Evolutionary conservation across 2,113 vertebrate genomes (phyloP).

Genomic region (Chionomys nivalis): DNA sequence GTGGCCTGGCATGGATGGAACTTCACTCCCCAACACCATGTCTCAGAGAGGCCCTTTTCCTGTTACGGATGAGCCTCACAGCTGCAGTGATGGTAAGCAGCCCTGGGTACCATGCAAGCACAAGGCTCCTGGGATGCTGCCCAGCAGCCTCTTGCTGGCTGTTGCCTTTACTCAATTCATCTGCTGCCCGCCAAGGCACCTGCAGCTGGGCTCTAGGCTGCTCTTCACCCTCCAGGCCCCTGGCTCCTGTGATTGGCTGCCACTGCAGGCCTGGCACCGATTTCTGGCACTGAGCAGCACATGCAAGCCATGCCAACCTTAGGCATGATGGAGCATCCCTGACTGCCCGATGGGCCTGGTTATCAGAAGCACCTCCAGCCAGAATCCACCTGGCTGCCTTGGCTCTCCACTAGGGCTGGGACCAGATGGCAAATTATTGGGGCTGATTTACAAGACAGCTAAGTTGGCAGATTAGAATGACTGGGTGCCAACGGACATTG

Average conservation of each 20-base stretch:
- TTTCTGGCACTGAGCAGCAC: neutral
- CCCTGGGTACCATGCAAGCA: neutral
- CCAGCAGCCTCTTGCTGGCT: neutral
- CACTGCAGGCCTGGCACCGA: neutral
- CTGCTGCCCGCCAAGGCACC: neutral
- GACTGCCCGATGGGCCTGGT: neutral
- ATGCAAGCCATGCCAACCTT: neutral
- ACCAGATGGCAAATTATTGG: conserved; percentile 75
- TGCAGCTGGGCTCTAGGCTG: conserved; percentile 21
- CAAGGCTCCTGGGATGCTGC: neutral
- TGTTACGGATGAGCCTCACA: neutral
- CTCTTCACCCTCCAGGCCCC: neutral
- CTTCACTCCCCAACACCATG: accelerated
- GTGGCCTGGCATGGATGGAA: neutral
- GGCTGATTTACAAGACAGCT: conserved; percentile 68
- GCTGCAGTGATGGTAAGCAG: neutral
- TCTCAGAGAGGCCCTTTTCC: neutral
- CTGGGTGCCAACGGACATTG: neutral
- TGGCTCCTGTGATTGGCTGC: neutral
- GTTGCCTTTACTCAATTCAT: neutral
- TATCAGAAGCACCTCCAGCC: conserved; percentile 20
- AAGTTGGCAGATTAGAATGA: neutral
- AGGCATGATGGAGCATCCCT: neutral
- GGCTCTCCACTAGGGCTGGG: neutral
- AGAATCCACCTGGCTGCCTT: conserved; percentile 50